Percentiles rank a stretch among this genome's conserved stretches.
phyloP scores from a whole-genome alignment of 1,140 invertebrate genomes.

The Holotrichia oblita region DNA sequence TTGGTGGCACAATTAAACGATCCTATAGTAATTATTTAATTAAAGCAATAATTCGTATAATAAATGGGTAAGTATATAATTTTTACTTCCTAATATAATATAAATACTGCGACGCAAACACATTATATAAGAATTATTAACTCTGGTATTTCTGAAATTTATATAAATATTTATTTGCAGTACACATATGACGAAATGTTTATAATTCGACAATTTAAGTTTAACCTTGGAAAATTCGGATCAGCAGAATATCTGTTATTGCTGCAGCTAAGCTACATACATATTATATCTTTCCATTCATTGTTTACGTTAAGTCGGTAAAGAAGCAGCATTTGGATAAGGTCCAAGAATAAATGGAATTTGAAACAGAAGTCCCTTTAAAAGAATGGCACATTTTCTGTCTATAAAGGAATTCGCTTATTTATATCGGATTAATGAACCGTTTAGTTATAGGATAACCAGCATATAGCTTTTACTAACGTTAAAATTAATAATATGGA shows the following conservation, averaged over 20 bases:
- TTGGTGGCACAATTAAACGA: no score
- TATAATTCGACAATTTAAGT: neutral
- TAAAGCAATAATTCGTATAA: no score
- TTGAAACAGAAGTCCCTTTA: neutral
- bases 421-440: no score
- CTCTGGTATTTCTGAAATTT: neutral
- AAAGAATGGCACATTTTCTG: neutral
- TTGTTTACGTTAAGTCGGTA: neutral
- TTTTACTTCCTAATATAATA: no score
- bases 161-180: conserved; percentile 3
- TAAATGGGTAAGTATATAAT: no score
- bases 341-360: neutral
- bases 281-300: neutral
- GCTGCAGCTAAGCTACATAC: neutral
- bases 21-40: no score
- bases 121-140: neutral
- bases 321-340: neutral
- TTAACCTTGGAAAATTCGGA: neutral
- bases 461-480: no score
- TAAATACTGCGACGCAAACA: no score
- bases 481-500: no score
- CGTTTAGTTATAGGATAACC: no score
- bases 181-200: neutral
- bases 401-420: neutral
- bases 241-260: neutral